Conservation (phyloP, 2,113 vertebrate species). For the Lutjanus erythropterus region DNA sequence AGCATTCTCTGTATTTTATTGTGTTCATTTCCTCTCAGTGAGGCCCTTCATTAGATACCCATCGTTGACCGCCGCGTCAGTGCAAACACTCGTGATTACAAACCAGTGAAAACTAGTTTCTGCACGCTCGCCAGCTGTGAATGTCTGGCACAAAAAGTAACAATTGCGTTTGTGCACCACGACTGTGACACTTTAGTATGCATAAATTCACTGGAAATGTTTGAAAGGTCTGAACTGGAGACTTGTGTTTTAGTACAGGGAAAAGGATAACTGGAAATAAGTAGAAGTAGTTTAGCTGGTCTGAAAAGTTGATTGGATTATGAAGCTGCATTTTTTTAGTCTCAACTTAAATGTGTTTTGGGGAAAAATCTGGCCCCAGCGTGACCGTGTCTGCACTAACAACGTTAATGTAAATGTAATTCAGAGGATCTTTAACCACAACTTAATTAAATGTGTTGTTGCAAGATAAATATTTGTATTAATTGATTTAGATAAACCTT, state of each 20-base stretch:
- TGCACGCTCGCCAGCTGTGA: conserved; percentile 31
- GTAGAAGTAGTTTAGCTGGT: no score
- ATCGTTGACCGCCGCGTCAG: conserved; percentile 3
- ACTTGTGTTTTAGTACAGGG: background rate
- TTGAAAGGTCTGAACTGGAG: background rate
- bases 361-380: no score
- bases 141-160: conserved; percentile 1
- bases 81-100: conserved; percentile 29
- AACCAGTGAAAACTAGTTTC: conserved; percentile 42
- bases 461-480: no score
- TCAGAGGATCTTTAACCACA: no score
- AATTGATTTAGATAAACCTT: no score
- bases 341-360: no score
- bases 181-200: background rate
- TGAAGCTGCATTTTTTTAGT: no score
- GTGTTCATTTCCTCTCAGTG: conserved; percentile 9
- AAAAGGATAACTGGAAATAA: background rate
- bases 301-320: no score
- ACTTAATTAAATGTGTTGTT: no score
- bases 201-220: conserved; percentile 2
- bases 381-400: no score
- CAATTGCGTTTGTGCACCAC: background rate
- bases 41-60: conserved; percentile 25
- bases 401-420: no score
- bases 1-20: conserved; percentile 19